Evolutionary conservation across 1,140 invertebrate genomes (phyloP).

Genomic region (Ceratosolen fusciceps): DNA sequence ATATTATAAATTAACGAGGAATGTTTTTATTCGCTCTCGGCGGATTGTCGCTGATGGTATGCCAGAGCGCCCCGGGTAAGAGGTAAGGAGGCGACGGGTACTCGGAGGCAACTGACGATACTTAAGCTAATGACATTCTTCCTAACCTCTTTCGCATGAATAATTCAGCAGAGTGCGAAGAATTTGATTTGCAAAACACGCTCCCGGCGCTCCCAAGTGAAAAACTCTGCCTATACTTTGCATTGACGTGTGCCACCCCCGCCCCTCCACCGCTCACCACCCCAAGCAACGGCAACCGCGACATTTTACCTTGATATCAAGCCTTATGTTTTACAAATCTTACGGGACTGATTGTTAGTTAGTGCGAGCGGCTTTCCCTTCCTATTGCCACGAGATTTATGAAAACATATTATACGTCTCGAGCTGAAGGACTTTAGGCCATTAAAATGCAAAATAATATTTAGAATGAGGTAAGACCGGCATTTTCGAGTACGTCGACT

Average conservation of each 20-base stretch:
- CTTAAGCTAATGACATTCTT: constrained; percentile 50
- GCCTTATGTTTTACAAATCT: too few species aligned
- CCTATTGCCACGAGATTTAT: too few species aligned
- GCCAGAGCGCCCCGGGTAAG: not conserved
- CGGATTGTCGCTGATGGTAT: not conserved
- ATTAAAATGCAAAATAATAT: too few species aligned
- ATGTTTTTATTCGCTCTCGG: constrained; percentile 28
- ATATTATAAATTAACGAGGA: not conserved
- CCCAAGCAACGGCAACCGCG: too few species aligned
- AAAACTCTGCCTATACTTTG: not conserved
- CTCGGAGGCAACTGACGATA: constrained; percentile 24
- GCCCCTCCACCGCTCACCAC: too few species aligned
- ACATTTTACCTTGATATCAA: too few species aligned
- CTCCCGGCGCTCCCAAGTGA: not conserved
- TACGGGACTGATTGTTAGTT: too few species aligned
- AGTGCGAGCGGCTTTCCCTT: too few species aligned
- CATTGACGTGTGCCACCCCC: not conserved
- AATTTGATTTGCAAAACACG: constrained; percentile 49
- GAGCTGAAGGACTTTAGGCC: too few species aligned
- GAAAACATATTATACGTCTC: too few species aligned
- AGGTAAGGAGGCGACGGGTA: not conserved
- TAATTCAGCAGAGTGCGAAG: constrained; percentile 37
- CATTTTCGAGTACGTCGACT: too few species aligned
- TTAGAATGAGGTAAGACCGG: too few species aligned
- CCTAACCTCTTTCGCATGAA: constrained; percentile 40